Percentiles rank a stretch among this genome's conserved stretches.
phyloP scores from a whole-genome alignment of 2,888 invertebrate species.

The Ennomos erosarius region DNA sequence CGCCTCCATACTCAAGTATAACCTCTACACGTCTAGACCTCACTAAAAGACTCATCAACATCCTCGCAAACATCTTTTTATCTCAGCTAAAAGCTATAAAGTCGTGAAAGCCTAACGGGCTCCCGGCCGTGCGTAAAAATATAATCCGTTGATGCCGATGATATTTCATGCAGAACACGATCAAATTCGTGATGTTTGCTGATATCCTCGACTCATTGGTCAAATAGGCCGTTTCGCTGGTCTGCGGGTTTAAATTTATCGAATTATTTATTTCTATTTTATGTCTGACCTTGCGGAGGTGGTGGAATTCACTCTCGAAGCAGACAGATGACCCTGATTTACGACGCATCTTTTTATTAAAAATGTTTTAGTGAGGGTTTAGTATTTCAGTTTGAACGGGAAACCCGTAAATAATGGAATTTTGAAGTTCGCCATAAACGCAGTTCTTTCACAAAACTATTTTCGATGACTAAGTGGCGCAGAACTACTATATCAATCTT shows the following conservation, averaged over 20 bases:
- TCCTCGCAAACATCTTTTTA: conserved; percentile 16
- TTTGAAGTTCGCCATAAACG: too few relatives aligned
- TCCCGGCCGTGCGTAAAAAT: conserved; percentile 33
- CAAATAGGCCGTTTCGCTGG: conserved; percentile 14
- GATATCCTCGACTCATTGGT: conserved; percentile 21
- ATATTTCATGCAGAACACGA: conserved; percentile 31
- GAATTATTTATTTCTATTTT: conserved; percentile 19
- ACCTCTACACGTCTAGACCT: not conserved
- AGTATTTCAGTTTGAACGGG: too few relatives aligned
- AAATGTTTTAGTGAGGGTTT: too few relatives aligned
- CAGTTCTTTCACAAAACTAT: too few relatives aligned
- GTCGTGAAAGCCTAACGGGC: conserved; percentile 29
- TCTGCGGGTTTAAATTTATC: conserved; percentile 23
- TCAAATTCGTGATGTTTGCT: conserved; percentile 22
- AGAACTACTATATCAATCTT: too few relatives aligned
- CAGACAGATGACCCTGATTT: too few relatives aligned
- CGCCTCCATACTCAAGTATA: too few relatives aligned
- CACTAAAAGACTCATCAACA: conserved; percentile 8
- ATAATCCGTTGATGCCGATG: conserved; percentile 29
- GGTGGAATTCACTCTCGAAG: not conserved
- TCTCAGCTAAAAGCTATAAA: conserved; percentile 26
- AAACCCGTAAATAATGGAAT: too few relatives aligned
- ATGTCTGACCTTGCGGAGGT: conserved; percentile 9
- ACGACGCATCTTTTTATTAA: too few relatives aligned
- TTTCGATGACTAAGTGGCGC: too few relatives aligned